Base-by-base conservation (phyloP, 2,888 invertebrate genomes). In the Ptychoptera albimana region DNA sequence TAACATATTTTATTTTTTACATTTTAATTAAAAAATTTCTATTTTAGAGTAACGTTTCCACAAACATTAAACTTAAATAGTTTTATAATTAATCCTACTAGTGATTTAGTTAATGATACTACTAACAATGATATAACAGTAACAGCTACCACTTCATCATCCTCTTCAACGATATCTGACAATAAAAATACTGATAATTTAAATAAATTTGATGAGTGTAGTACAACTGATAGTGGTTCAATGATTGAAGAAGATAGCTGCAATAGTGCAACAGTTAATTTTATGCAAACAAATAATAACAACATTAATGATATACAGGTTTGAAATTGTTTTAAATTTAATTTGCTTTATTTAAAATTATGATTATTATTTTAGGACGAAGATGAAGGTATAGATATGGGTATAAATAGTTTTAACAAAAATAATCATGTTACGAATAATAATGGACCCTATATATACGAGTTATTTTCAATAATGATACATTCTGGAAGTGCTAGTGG, bases 401-500 rank as follows among this genome's bases (percentile, higher is more conserved):
- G 70, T 53, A 73, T 63, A 54, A 69, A 66, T 52, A 67, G 63
- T 56, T 57, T 53, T 49, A 57, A 51, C 50, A 68, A 64, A 50
- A 64, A 63, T 53, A 23, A 23, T 23, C 61, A 67, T 44, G 53
- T 49, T 42, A 45, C 52, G 35, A 56, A 56, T 45, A 64, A 66
- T 45, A 61, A 66, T 44, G 84, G 83, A 2, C 82, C 83, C 1
- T 84, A 79, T 61, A 66, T 77, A 39, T 91, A 91, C 60, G 87
- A 92, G 61, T 65, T 92, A 32, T 91, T 87, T 61, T 85, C 87
- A 13, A 86, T 91, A 50, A 87, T 91, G 86, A 84, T 91, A 46
- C 91, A 91, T 65, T 84, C 86, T 16, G 91, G 91, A 10, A 87
- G 84, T 62, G 88, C 89, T 1, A 80, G 82, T 13, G 88, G 88